Evolutionary conservation across 1,140 invertebrate genomes (phyloP).

Genomic region (Megalopta genalis): DNA sequence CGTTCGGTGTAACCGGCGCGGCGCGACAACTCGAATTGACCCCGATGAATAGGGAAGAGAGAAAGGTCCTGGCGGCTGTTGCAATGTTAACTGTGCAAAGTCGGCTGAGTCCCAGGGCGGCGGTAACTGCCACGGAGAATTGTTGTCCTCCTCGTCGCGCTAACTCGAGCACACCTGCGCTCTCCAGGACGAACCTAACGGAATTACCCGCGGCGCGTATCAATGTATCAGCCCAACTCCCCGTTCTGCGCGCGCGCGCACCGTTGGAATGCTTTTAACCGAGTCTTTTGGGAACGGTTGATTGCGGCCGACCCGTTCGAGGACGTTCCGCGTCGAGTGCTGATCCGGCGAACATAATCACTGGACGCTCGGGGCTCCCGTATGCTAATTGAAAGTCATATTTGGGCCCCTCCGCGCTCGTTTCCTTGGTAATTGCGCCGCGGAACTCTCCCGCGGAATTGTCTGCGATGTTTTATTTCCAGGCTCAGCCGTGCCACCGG

Average conservation of each 20-base stretch:
- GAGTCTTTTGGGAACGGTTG: constrained; percentile 1
- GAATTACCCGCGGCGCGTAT: neutral
- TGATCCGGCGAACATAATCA: neutral
- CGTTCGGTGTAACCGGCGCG: neutral
- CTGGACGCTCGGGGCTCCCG: neutral
- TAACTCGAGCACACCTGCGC: neutral
- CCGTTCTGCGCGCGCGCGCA: no score
- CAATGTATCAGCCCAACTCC: neutral
- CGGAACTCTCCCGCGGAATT: no score
- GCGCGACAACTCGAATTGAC: no score
- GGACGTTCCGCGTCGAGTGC: neutral
- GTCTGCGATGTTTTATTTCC: no score
- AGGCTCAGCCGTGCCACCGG: no score
- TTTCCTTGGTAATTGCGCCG: no score
- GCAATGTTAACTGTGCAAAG: no score
- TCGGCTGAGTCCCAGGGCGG: neutral
- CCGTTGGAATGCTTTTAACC: neutral
- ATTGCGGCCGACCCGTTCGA: neutral
- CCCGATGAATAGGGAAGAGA: no score
- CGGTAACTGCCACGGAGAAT: neutral
- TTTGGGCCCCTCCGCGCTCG: no score
- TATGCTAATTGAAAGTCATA: neutral
- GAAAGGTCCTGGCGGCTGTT: no score
- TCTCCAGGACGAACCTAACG: neutral
- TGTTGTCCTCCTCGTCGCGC: constrained; percentile 11